phyloP scores from a whole-genome alignment of 2,888 invertebrate species.

The Ormyrus labotus region DNA sequence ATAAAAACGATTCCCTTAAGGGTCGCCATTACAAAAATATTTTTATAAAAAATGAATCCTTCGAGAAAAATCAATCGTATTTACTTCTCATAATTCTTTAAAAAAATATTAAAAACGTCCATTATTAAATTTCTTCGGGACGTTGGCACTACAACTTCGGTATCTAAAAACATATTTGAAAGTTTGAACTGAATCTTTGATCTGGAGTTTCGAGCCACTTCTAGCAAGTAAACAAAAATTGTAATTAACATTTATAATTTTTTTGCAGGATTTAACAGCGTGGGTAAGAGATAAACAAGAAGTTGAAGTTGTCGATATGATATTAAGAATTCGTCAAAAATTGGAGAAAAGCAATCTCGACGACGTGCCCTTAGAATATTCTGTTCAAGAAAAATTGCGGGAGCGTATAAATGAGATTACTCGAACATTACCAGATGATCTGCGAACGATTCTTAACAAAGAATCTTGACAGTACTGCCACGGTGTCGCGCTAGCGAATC shows the following conservation, averaged over 20 bases:
- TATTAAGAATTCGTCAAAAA: constrained; percentile 93
- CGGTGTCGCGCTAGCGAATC: constrained; percentile 39
- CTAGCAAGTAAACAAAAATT: not conserved
- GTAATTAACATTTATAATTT: not conserved
- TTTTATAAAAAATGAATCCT: no score
- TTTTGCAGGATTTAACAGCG: constrained; percentile 86
- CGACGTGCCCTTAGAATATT: constrained; percentile 79
- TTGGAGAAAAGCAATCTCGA: constrained; percentile 81
- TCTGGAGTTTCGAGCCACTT: not conserved
- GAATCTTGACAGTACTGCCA: constrained; percentile 74
- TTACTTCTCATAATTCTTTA: not conserved
- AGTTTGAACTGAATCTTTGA: no score
- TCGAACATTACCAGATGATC: constrained; percentile 89
- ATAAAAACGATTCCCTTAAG: no score
- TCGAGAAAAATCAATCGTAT: not conserved
- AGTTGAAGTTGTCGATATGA: constrained; percentile 98
- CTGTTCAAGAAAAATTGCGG: constrained; percentile 81
- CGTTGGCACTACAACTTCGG: no score
- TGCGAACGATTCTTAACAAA: constrained; percentile 86
- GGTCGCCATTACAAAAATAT: no score
- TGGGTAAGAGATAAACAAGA: constrained; percentile 96
- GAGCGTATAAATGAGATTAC: constrained; percentile 88
- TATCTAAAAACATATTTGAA: no score
- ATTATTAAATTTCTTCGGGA: not conserved
- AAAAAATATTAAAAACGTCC: not conserved